Conservation (phyloP, 2,797 vertebrate species). For the Notolepis coatsorum region DNA sequence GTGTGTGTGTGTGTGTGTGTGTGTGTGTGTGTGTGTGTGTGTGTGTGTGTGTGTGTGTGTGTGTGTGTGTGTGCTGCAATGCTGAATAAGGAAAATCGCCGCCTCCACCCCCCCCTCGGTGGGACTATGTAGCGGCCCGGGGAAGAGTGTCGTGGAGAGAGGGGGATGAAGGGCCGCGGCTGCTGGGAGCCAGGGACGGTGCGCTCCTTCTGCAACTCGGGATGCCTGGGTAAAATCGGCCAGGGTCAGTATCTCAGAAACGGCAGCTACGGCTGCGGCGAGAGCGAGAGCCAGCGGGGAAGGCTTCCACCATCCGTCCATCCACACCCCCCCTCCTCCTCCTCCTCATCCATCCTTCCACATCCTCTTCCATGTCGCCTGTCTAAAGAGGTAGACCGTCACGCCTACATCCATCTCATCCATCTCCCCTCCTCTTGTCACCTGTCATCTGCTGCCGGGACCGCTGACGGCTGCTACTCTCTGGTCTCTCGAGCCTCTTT, state of each 20-base stretch:
- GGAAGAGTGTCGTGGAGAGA: slow-evolving; percentile 65
- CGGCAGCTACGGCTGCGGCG: slow-evolving; percentile 72
- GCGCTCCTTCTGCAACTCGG: slow-evolving; percentile 92
- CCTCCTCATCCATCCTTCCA: slow-evolving; percentile 32
- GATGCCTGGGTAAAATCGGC: slow-evolving; percentile 93
- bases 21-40: background rate
- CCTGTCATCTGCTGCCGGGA: slow-evolving; percentile 46
- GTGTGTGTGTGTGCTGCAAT: slow-evolving; percentile 56
- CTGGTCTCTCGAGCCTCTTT: slow-evolving; percentile 43
- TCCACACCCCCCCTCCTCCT: slow-evolving; percentile 46
- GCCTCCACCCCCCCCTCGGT: slow-evolving; percentile 47
- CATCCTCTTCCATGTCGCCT: slow-evolving; percentile 10
- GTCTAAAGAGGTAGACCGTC: too few relatives aligned
- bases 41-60: background rate
- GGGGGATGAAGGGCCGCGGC: slow-evolving; percentile 95
- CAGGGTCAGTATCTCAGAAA: slow-evolving; percentile 94
- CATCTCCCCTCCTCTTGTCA: slow-evolving; percentile 12
- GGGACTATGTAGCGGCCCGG: slow-evolving; percentile 79
- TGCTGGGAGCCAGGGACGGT: slow-evolving; percentile 92
- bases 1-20: slow-evolving; percentile 3
- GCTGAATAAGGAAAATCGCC: slow-evolving; percentile 75
- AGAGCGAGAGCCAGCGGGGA: slow-evolving; percentile 48
- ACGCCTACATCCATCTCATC: too few relatives aligned
- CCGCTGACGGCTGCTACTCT: slow-evolving; percentile 21
- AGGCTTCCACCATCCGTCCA: slow-evolving; percentile 57